These are phyloP conservation scores for Exocentrus adspersus DNA, from an alignment of 2,888 invertebrate species.

Conservation along the genomic window DNA sequence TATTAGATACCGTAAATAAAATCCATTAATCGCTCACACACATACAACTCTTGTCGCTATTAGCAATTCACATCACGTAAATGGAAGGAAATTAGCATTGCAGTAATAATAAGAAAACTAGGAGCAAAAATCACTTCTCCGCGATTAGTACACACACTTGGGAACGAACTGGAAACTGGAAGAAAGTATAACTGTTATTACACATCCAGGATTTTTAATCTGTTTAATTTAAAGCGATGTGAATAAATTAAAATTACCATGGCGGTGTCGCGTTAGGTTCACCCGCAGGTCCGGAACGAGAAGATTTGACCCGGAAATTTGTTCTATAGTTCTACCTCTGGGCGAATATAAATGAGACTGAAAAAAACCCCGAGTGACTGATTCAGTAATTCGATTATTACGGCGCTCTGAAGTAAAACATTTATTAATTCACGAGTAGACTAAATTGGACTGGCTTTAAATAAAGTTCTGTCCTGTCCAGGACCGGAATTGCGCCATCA, in stretches of 20 bases:
- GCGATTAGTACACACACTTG: not conserved
- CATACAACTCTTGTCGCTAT: not conserved
- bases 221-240: conserved; percentile 16
- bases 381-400: too few relatives aligned
- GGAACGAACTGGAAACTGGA: conserved; percentile 10
- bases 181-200: conserved; percentile 11
- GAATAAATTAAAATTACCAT: conserved; percentile 16
- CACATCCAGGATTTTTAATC: conserved; percentile 15
- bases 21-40: conserved; percentile 6
- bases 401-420: too few relatives aligned
- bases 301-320: not conserved
- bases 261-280: not conserved
- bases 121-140: not conserved
- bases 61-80: conserved; percentile 17
- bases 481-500: conserved; percentile 54
- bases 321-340: too few relatives aligned
- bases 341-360: too few relatives aligned
- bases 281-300: not conserved
- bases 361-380: too few relatives aligned
- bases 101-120: conserved; percentile 1
- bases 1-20: conserved; percentile 16
- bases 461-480: conserved; percentile 23
- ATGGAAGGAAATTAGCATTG: conserved; percentile 10
- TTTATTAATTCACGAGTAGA: too few relatives aligned
- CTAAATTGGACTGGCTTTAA: too few relatives aligned